Evolutionary conservation across 2,113 vertebrate species (phyloP).

Genomic region (Indicator indicator): DNA sequence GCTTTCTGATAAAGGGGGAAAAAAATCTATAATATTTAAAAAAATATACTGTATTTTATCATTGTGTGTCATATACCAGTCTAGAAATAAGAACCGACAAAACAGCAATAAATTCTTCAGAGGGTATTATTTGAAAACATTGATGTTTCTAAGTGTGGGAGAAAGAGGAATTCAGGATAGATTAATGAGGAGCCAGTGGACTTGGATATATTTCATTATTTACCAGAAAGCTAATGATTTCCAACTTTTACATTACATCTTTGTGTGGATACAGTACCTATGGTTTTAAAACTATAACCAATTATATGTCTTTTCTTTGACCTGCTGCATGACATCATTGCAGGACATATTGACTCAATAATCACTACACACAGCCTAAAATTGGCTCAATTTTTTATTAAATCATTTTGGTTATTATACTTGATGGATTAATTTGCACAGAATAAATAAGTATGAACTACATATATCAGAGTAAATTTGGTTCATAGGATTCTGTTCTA

Average conservation of each 20-base stretch:
- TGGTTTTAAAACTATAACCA: background rate
- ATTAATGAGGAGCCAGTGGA: background rate
- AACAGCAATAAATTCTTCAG: constrained; percentile 50
- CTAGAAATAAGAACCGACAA: constrained; percentile 46
- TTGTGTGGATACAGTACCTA: background rate
- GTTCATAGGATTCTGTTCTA: background rate
- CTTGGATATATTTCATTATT: background rate
- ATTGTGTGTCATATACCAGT: background rate
- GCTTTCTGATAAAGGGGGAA: constrained; percentile 7
- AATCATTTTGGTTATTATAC: fast-evolving
- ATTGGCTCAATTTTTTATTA: background rate
- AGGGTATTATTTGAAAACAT: constrained; percentile 19
- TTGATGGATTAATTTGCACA: background rate
- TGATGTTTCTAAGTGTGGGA: background rate
- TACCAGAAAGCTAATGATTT: background rate
- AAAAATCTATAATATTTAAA: background rate
- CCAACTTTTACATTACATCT: background rate
- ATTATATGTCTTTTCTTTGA: background rate
- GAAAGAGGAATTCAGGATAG: background rate
- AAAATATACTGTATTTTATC: constrained; percentile 6
- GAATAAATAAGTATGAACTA: background rate
- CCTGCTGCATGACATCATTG: background rate
- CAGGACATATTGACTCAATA: background rate
- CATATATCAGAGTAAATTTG: background rate
- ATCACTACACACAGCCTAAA: background rate